Conservation (phyloP, 2,113 vertebrate genomes). For the cat (Felis catus) region F.catus_Fca126_mat1.0 CM031412.1:36611001-36611500, state of each 20-base stretch:
- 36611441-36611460: neutral
- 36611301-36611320: constrained; percentile 30
- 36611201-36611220: neutral
- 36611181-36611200: constrained; percentile 17
- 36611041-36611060: neutral
- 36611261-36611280: neutral
- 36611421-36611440: constrained; percentile 7
- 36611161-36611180: constrained; percentile 31
- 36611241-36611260: constrained; percentile 9
- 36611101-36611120: constrained; percentile 6
- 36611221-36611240: neutral
- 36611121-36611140: neutral
- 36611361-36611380: neutral
- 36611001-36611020: neutral
- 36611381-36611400: neutral
- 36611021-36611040: neutral
- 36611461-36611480: neutral
- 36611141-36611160: neutral
- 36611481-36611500: neutral
- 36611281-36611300: neutral
- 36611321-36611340: constrained; percentile 5
- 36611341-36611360: neutral
- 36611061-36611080: constrained; percentile 27
- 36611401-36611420: neutral
- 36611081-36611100: constrained; percentile 8